phyloP scores from a whole-genome alignment of 2,797 vertebrate genomes.

The Periophthalmus magnuspinnatus region DNA sequence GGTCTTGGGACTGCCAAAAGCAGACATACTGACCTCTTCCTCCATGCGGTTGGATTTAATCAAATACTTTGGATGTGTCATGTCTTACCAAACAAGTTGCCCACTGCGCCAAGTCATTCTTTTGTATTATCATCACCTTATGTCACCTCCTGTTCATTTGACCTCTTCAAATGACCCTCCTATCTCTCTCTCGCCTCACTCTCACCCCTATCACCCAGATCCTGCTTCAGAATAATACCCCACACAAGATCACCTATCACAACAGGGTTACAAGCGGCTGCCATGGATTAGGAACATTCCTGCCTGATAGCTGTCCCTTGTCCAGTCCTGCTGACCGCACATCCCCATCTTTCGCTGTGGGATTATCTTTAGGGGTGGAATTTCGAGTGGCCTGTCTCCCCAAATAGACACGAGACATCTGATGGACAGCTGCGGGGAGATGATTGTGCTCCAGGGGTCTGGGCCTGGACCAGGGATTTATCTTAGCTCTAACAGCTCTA shows the following conservation, averaged over 20 bases:
- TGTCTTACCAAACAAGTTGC: not conserved
- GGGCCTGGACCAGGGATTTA: slow-evolving; percentile 53
- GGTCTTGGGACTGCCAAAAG: not conserved
- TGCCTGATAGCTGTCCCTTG: slow-evolving; percentile 51
- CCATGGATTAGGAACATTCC: slow-evolving; percentile 66
- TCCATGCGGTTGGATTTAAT: not conserved
- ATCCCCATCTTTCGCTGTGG: slow-evolving; percentile 62
- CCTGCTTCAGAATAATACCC: slow-evolving; percentile 19
- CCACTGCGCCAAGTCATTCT: not conserved
- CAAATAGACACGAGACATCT: slow-evolving; percentile 71
- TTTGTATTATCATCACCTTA: slow-evolving; percentile 12
- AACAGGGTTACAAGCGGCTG: slow-evolving; percentile 33
- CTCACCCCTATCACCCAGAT: slow-evolving; percentile 6
- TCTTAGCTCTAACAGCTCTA: slow-evolving; percentile 11
- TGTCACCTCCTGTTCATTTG: slow-evolving; percentile 9
- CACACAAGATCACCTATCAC: slow-evolving; percentile 26
- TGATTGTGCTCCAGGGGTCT: slow-evolving; percentile 43
- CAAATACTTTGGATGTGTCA: not conserved
- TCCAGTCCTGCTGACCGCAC: slow-evolving; percentile 36
- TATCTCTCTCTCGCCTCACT: slow-evolving; percentile 9
- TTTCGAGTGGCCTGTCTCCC: slow-evolving; percentile 68
- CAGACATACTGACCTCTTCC: not conserved
- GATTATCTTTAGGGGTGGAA: slow-evolving; percentile 71
- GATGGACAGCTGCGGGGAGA: slow-evolving; percentile 66
- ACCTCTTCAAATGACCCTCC: slow-evolving; percentile 20